Base-by-base conservation (phyloP, 23 tunicate genomes). In the Trididemnum miniatum region DNA sequence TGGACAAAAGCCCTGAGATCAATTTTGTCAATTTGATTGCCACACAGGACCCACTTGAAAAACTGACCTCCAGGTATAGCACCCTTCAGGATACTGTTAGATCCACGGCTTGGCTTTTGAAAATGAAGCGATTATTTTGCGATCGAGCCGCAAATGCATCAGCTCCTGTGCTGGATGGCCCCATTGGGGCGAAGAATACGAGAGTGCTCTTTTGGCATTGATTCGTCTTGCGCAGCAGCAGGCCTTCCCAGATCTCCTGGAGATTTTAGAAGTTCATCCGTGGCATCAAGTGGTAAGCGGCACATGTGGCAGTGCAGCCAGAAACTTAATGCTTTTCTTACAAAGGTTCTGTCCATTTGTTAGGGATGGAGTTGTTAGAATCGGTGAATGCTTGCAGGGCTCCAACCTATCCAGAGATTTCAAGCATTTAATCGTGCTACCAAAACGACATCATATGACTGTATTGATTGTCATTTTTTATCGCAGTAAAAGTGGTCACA, bases 191-290 rank as follows among this genome's bases (percentile, higher is more conserved):
- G 7, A 20, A 23, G 69, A 62, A 62, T 62, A 62, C 23, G 69
- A 62, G 20, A 62, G 4, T 23, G 69, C 69, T 18, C 23, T 20
- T 4, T 4, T 62, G 20, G 4, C 69, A 4, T 62, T 62, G 28
- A 20, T 62, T 62, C 69, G 69, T 62, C 27, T 62, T 23, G 69
- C 28, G 12, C 69, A 62, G 27, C 69, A 62, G 28, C 69, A 62
- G 23, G 69, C 25, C 7, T 62, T 62, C 23, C 27, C 69, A 18
- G 27, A 23, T 23, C 28, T 62, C 4, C 27, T 62, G 7, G 69
- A 62, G 23, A 23, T 23, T 20, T 23, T 62, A 62, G 69, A 62
- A 62, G 7, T 4, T 18, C 28, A 62, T 62, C 27, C 24, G 7
- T 62, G 69, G 69, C 24, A 62, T 62, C 27, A 62, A 15, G 27